Percentiles rank a stretch among this genome's conserved stretches.
These are phyloP conservation scores for Eurytemora carolleeae DNA, from an alignment of 1,140 invertebrate genomes.

Conservation along the genomic window DNA sequence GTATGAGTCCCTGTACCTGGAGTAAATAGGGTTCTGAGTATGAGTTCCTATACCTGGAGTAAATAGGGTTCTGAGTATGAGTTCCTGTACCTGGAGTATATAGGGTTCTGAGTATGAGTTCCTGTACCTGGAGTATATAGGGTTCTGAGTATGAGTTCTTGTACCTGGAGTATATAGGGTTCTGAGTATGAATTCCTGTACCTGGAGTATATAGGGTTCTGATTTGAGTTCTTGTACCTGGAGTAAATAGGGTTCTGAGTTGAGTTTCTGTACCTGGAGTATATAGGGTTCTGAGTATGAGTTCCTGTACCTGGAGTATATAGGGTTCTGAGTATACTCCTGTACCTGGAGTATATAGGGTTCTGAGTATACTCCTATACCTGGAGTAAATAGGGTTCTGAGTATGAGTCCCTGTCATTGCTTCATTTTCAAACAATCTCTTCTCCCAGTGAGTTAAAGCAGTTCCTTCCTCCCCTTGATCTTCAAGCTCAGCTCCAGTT, in stretches of 20 bases:
- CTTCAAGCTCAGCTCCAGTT: conserved; percentile 92
- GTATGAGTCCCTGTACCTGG: neutral
- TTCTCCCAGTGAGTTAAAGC: conserved; percentile 97
- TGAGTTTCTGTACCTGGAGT: neutral
- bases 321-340: too few relatives aligned
- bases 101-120: neutral
- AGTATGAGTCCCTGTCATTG: conserved; percentile 97
- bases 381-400: conserved; percentile 88
- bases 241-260: neutral
- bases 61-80: neutral
- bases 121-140: neutral
- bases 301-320: conserved; percentile 52
- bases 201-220: neutral
- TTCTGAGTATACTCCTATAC: neutral
- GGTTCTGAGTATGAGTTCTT: neutral
- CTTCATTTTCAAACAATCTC: conserved; percentile 95
- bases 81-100: neutral
- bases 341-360: neutral
- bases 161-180: neutral
- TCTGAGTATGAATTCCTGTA: neutral
- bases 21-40: neutral
- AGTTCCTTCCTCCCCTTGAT: conserved; percentile 92
- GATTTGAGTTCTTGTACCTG: neutral
- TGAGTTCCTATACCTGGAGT: neutral
- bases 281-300: neutral